A percentile compares a stretch with the other conserved stretches of the same genome.
phyloP scores from a whole-genome alignment of 37 sponge, comb jelly and placozoan species.

The Halisarca cf. caerulea region DNA sequence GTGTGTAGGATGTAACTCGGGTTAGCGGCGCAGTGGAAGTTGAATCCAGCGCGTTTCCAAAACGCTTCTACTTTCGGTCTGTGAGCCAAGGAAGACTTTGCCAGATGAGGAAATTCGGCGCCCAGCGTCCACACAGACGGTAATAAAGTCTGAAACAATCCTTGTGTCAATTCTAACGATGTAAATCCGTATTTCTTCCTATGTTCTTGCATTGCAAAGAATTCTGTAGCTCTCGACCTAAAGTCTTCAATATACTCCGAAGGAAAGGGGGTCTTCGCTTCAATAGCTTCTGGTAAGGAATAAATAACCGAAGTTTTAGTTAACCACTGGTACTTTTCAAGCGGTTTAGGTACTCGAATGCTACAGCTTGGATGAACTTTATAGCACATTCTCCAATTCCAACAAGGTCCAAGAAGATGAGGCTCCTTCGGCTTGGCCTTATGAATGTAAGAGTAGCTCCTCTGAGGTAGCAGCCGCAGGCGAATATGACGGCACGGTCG shows the following conservation, averaged over 20 bases:
- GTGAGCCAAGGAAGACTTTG: conserved; percentile 39
- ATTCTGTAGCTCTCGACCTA: conserved; percentile 33
- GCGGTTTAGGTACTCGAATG: conserved; percentile 34
- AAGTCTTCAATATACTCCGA: conserved; percentile 16
- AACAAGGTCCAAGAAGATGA: conserved; percentile 71
- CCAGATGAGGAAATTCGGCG: conserved; percentile 34
- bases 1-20: conserved; percentile 66
- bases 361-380: conserved; percentile 48
- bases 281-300: conserved; percentile 52
- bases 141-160: conserved; percentile 46
- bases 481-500: not conserved
- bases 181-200: not conserved
- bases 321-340: conserved; percentile 70
- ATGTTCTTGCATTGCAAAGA: conserved; percentile 21
- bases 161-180: not conserved
- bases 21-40: conserved; percentile 36
- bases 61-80: conserved; percentile 56
- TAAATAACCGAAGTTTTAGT: conserved; percentile 55
- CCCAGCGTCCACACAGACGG: conserved; percentile 51
- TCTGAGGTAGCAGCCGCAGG: not conserved
- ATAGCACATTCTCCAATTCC: conserved; percentile 78
- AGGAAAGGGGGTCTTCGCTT: not conserved
- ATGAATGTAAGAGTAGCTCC: conserved; percentile 69
- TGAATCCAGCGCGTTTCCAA: conserved; percentile 62
- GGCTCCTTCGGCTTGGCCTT: conserved; percentile 60